Evolutionary conservation across 2,888 invertebrate genomes (phyloP), one percentile per base, ranked within the genome.

Genomic region (Steinernema carpocapsae): DNA sequence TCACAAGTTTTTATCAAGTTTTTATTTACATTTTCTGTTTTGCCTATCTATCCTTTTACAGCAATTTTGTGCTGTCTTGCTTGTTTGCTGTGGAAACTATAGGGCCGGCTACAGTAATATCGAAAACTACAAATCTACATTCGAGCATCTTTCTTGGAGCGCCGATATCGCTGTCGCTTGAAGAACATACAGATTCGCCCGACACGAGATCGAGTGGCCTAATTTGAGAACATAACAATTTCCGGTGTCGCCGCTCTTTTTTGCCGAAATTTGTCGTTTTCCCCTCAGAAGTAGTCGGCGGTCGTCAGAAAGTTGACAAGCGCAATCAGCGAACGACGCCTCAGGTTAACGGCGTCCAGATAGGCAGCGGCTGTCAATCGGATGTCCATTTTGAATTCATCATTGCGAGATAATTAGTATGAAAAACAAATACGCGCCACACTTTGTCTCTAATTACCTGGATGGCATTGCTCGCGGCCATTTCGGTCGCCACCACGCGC

Each of bases 391-490:
- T 64, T 32, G 32, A 32, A 64, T 64, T 64, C 64, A 64, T 64
- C 64, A 64, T 64, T 29, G 29, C 64, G 32, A 29, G 29, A 64
- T 64, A 64, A 64, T 64, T 64, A 64, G 64, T 32, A 64, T 64
- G 64, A 64, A 64, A 64, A 64, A 64, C 64, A 64, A 64, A 64
- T 32, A 64, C 64, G 64, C 64, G 64, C 32, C 64, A 64, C 64
- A 64, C 64, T 64, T 64, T 64, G 64, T 64, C 64, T 64, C 64
- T 64, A 64, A 64, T 64, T 64, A 64, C 64, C 64, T 64, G 64
- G 64, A 64, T 32, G 64, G 64, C 64, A 64, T 64, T 64, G 64
- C 64, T 64, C 64, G 64, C 64, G 64, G 64, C 64, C 64, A n/a
- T 64, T 64, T 32, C 64, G 64, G 17, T 64, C 37, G 37, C 37